Percentiles rank a stretch among this genome's conserved stretches.
phyloP scores from a whole-genome alignment of 2,888 invertebrate species.

The Lepidonotus clava region DNA sequence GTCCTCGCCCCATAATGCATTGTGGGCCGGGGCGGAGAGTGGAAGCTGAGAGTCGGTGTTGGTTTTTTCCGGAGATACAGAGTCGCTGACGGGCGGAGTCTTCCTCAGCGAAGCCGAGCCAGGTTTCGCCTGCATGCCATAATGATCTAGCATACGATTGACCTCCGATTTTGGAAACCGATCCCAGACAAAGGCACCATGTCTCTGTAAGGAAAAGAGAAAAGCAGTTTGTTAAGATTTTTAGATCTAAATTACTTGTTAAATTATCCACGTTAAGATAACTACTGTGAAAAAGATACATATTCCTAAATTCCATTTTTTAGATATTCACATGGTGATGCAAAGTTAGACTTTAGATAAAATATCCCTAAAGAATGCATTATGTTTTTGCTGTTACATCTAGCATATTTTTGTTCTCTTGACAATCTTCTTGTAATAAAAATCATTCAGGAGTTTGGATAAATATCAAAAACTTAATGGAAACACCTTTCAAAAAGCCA shows the following conservation, averaged over 20 bases:
- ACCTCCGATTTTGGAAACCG: slow-evolving; percentile 49
- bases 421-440: no score
- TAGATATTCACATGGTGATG: no score
- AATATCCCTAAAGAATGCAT: no score
- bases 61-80: not conserved
- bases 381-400: no score
- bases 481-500: no score
- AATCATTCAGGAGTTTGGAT: no score
- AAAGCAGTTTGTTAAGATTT: not conserved
- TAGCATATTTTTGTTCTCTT: no score
- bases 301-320: no score
- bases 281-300: no score
- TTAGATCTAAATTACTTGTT: not conserved
- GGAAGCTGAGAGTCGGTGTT: not conserved
- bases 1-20: not conserved
- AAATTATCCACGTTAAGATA: no score
- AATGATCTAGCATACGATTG: slow-evolving; percentile 35
- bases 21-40: not conserved
- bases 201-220: slow-evolving; percentile 57
- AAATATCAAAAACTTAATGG: no score
- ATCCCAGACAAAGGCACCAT: slow-evolving; percentile 63
- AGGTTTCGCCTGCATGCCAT: not conserved
- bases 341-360: no score
- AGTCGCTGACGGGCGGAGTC: not conserved
- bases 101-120: not conserved